phyloP scores from a whole-genome alignment of 1,140 invertebrate genomes.

The Penaeus japonicus region DNA sequence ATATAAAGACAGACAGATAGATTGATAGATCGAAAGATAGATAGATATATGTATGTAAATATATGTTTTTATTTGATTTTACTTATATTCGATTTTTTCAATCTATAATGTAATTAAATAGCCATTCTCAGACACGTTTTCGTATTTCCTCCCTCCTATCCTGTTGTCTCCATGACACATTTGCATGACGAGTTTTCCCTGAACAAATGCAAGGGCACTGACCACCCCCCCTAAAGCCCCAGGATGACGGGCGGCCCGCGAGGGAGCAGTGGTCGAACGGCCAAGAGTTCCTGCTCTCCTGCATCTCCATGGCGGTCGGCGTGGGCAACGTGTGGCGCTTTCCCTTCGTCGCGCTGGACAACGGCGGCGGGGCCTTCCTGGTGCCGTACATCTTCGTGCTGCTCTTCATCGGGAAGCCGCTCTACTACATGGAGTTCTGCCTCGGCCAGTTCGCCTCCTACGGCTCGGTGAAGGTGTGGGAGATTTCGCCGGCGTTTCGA shows the following conservation, averaged over 20 bases:
- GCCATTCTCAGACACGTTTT: no score
- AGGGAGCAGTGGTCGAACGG: conserved; percentile 61
- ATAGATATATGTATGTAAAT: no score
- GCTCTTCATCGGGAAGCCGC: conserved; percentile 67
- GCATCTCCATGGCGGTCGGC: conserved; percentile 68
- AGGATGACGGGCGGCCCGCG: not conserved
- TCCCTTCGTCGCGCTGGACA: conserved; percentile 66
- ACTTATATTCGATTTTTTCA: no score
- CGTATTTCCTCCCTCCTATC: no score
- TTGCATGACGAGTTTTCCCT: no score
- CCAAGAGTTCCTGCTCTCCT: conserved; percentile 65
- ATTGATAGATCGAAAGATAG: no score
- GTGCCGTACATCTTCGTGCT: conserved; percentile 71
- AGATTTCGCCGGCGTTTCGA: conserved; percentile 58
- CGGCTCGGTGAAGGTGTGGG: conserved; percentile 59
- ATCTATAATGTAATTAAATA: no score
- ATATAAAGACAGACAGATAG: no score
- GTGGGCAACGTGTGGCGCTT: conserved; percentile 69
- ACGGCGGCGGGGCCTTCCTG: conserved; percentile 68
- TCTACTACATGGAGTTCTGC: conserved; percentile 60
- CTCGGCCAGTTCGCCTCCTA: conserved; percentile 59
- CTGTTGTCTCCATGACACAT: no score
- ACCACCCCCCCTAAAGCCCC: not conserved
- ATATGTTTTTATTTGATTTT: no score
- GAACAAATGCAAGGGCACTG: not conserved